These are phyloP conservation scores for Molanna angustata DNA, from an alignment of 2,888 invertebrate genomes.

Conservation along the genomic window DNA sequence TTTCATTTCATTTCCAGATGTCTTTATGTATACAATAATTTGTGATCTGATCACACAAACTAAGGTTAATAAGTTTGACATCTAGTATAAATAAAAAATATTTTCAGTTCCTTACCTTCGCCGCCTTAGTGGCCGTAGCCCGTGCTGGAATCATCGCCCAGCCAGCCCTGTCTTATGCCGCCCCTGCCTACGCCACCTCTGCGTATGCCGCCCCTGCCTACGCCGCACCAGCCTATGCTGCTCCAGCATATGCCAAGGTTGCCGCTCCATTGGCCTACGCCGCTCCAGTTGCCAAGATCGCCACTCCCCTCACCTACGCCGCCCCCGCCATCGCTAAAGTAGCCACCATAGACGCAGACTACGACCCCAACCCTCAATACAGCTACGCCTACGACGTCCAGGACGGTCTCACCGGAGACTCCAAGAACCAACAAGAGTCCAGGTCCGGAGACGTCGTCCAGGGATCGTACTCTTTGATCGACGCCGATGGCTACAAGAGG, in stretches of 20 bases:
- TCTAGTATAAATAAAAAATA: slow-evolving; percentile 32
- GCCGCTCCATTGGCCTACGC: slow-evolving; percentile 32
- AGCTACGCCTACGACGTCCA: slow-evolving; percentile 58
- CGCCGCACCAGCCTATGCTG: slow-evolving; percentile 34
- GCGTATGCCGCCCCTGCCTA: slow-evolving; percentile 18
- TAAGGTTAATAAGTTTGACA: too few relatives aligned
- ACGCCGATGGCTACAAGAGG: slow-evolving; percentile 51
- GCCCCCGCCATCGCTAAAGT: slow-evolving; percentile 34
- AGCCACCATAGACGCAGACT: slow-evolving; percentile 33
- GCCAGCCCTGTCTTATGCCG: slow-evolving; percentile 34
- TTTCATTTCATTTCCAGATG: too few relatives aligned
- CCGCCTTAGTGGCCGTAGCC: slow-evolving; percentile 45
- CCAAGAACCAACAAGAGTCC: slow-evolving; percentile 48
- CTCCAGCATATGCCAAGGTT: slow-evolving; percentile 32
- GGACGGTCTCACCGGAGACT: slow-evolving; percentile 54
- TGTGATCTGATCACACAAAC: too few relatives aligned
- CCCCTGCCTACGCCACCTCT: slow-evolving; percentile 3
- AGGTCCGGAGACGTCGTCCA: slow-evolving; percentile 53
- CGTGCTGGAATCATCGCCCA: slow-evolving; percentile 34
- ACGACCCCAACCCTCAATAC: slow-evolving; percentile 43
- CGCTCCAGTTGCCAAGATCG: slow-evolving; percentile 33
- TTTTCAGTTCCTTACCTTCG: slow-evolving; percentile 54
- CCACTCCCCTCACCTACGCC: slow-evolving; percentile 34
- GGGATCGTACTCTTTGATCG: slow-evolving; percentile 51
- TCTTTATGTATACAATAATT: too few relatives aligned